Conservation (phyloP, 2,888 invertebrate species). For the Caenorhabditis uteleia region DNA sequence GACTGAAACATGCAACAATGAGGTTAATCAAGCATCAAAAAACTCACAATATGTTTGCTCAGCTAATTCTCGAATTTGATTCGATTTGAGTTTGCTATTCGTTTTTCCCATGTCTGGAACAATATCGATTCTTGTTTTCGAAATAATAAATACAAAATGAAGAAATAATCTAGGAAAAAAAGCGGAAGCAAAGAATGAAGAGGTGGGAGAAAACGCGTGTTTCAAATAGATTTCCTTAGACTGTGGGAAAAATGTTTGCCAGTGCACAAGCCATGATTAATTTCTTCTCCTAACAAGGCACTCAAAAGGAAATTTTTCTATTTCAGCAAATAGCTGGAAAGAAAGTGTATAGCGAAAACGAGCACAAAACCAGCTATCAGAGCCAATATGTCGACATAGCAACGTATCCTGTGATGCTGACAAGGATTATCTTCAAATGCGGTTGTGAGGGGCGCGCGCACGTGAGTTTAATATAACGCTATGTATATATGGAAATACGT, state of each 20-base stretch:
- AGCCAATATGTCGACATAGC: constrained; percentile 2
- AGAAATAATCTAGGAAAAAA: not conserved
- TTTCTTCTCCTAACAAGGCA: too few species aligned
- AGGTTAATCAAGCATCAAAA: not conserved
- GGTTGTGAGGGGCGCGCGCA: too few species aligned
- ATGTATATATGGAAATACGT: too few species aligned
- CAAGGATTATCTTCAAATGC: too few species aligned
- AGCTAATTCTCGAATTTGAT: constrained; percentile 88
- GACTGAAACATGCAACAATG: constrained; percentile 63
- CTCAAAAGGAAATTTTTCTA: too few species aligned
- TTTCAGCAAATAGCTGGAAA: not conserved
- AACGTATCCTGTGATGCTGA: not conserved
- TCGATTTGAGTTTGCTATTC: constrained; percentile 92
- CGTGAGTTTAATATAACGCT: too few species aligned
- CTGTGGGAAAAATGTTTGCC: too few species aligned
- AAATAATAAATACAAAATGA: not conserved
- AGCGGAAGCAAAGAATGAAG: too few species aligned
- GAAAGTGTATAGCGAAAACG: not conserved
- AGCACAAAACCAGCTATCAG: too few species aligned
- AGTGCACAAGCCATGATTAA: too few species aligned
- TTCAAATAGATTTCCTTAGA: too few species aligned
- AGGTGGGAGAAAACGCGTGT: too few species aligned
- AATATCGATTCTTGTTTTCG: not conserved
- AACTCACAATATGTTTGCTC: constrained; percentile 90
- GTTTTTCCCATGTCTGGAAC: constrained; percentile 83